Base-by-base conservation (phyloP, 2,888 invertebrate genomes). In the Caradrina clavipalpis region DNA sequence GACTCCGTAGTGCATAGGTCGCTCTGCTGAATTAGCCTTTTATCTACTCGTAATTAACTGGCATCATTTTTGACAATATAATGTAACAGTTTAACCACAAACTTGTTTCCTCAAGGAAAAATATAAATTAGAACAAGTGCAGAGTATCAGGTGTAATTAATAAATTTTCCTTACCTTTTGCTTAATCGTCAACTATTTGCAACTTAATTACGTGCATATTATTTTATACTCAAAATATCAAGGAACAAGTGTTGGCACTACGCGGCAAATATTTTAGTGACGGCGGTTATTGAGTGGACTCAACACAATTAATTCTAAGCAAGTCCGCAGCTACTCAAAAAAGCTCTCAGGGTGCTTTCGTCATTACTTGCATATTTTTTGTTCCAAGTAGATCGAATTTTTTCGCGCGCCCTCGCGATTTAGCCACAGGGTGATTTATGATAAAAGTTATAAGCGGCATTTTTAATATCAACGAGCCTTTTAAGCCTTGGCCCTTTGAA, bases 361-460 rank as follows among this genome's bases (percentile, higher is more conserved):
- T 91, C 94, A 91, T 96, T 95, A 95, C 96, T 95, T 95, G 96
- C 96, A 95, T 91, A 94, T 95, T 95, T 95, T 94, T 94, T 94
- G 92, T 92, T 90, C 86, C 78, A 89, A 90, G 90, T 90, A 90
- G 91, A 92, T 89, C 91, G 90, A 84, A 89, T 91, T 91, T 91
- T 93, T 94, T 94, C 93, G 94, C 95, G 93, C 94, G 92, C 95
- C 91, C 93, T 90, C 91, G 85, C 89, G 87, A 84, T 88, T 90
- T 87, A 78, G 92, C 94, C 94, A 90, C 88, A 88, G 94, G 94
- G 94, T 96, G 95, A 96, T 95, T 95, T 95, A 95, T 95, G 91
- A 92, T 93, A 94, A 94, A 93, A 93, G 89, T 93, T 93, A 92
- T 92, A 94, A 93, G 92, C 92, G 92, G 94, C 89, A 88, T 90